Conservation (phyloP, 2,113 vertebrate species). For the Gracilinanus agilis region DNA sequence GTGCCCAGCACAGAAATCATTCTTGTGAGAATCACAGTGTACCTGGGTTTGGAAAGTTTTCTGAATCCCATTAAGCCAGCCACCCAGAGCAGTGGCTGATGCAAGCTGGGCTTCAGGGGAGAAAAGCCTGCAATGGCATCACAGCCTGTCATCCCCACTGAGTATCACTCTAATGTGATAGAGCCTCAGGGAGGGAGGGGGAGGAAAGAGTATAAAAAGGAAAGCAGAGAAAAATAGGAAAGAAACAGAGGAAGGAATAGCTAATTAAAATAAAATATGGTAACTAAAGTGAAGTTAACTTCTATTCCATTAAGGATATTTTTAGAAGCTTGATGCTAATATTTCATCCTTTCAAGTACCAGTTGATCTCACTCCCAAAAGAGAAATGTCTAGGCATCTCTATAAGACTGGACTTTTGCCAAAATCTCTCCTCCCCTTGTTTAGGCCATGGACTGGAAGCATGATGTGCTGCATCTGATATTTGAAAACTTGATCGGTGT, state of each 20-base stretch:
- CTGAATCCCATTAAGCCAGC: conserved; percentile 39
- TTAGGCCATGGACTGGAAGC: conserved; percentile 57
- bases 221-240: conserved; percentile 60
- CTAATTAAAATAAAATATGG: conserved; percentile 66
- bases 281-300: conserved; percentile 55
- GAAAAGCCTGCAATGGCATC: conserved; percentile 46
- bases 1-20: conserved; percentile 13
- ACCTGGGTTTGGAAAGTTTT: conserved; percentile 56
- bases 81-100: conserved; percentile 53
- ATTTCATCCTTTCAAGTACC: conserved; percentile 67
- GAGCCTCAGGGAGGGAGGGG: conserved; percentile 45
- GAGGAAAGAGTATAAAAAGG: conserved; percentile 16
- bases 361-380: conserved; percentile 63
- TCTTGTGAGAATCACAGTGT: conserved; percentile 44
- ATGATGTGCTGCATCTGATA: conserved; percentile 58
- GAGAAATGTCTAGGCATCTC: conserved; percentile 69
- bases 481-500: conserved; percentile 52
- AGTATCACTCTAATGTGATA: conserved; percentile 43
- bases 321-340: conserved; percentile 68
- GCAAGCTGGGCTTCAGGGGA: conserved; percentile 47
- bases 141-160: conserved; percentile 68
- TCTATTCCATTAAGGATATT: conserved; percentile 67
- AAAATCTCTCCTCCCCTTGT: conserved; percentile 54
- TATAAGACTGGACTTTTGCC: conserved; percentile 61
- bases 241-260: conserved; percentile 60